Conservation (phyloP, 1,140 invertebrate species). For the Aphaenogaster ashmeadi region DNA sequence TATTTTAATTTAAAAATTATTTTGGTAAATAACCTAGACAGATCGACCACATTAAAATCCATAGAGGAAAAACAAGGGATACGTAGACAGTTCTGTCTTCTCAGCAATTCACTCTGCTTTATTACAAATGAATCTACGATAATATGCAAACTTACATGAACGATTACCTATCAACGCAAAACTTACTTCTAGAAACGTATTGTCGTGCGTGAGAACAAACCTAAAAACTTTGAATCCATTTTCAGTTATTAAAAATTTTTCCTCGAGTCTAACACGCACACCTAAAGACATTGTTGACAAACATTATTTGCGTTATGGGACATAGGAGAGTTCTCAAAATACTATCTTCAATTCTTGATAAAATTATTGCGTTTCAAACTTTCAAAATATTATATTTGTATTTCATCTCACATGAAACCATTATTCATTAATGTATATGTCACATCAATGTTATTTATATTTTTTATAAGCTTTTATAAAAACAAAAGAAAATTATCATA, state of each 20-base stretch:
- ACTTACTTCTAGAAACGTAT: slow-evolving; percentile 84
- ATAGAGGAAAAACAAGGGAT: slow-evolving; percentile 59
- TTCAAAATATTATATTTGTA: slow-evolving; percentile 1
- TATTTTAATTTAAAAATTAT: slow-evolving; percentile 18
- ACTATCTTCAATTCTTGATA: not conserved
- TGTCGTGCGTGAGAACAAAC: slow-evolving; percentile 48
- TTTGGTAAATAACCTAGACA: slow-evolving; percentile 4
- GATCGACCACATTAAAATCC: slow-evolving; percentile 22
- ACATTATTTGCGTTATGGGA: slow-evolving; percentile 17
- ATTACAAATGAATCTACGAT: slow-evolving; percentile 82
- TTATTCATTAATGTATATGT: not conserved
- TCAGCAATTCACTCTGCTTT: slow-evolving; percentile 82
- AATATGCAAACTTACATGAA: slow-evolving; percentile 85
- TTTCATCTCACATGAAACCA: not conserved
- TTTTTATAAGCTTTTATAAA: not conserved
- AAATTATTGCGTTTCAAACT: slow-evolving; percentile 1
- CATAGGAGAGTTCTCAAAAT: not conserved
- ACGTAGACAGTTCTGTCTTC: slow-evolving; percentile 71
- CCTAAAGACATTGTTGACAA: slow-evolving; percentile 37
- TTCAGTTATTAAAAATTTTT: slow-evolving; percentile 39
- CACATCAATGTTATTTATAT: not conserved
- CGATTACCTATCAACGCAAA: slow-evolving; percentile 84
- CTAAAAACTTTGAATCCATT: slow-evolving; percentile 63
- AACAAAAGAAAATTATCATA: not conserved
- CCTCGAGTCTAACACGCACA: not conserved